Evolutionary conservation across 53 echinoderm and acorn worm species (phyloP).

Genomic region (Crossaster papposus): DNA sequence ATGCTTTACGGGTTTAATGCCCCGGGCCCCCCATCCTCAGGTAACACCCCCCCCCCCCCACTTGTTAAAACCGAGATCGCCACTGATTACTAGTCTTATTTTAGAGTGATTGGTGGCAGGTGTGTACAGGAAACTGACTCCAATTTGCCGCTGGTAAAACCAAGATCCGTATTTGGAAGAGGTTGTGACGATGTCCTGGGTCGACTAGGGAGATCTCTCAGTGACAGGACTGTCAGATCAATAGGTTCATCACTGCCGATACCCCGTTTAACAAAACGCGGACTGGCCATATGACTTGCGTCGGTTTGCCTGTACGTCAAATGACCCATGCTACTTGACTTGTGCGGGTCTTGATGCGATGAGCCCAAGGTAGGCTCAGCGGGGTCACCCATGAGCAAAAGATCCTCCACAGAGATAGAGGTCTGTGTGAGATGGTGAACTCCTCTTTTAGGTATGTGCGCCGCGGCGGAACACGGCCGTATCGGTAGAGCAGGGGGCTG

Average conservation of each 20-base stretch:
- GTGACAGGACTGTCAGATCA: not conserved
- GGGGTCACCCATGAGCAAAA: slow-evolving; percentile 26
- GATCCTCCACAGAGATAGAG: slow-evolving; percentile 61
- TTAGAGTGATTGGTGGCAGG: not conserved
- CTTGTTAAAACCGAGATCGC: too few species aligned
- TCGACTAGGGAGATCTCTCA: not conserved
- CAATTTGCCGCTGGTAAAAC: not conserved
- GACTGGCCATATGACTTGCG: not conserved
- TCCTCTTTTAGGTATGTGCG: slow-evolving; percentile 51
- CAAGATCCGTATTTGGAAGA: not conserved
- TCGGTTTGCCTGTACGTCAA: not conserved
- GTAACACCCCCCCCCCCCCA: too few species aligned
- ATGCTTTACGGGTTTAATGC: too few species aligned
- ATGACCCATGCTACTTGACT: slow-evolving; percentile 33
- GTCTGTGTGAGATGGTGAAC: slow-evolving; percentile 20
- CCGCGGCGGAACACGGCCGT: slow-evolving; percentile 33
- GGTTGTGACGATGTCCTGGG: not conserved
- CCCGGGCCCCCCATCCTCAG: too few species aligned
- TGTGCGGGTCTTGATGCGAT: not conserved
- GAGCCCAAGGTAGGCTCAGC: not conserved
- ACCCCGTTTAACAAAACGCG: not conserved
- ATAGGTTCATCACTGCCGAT: not conserved
- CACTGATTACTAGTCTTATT: not conserved
- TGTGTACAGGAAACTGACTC: not conserved
- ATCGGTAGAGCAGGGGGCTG: slow-evolving; percentile 4